Percentiles rank a stretch among this genome's conserved stretches.
These are phyloP conservation scores for Bovichtus variegatus DNA, from an alignment of 2,797 vertebrate species.

Conservation along the genomic window DNA sequence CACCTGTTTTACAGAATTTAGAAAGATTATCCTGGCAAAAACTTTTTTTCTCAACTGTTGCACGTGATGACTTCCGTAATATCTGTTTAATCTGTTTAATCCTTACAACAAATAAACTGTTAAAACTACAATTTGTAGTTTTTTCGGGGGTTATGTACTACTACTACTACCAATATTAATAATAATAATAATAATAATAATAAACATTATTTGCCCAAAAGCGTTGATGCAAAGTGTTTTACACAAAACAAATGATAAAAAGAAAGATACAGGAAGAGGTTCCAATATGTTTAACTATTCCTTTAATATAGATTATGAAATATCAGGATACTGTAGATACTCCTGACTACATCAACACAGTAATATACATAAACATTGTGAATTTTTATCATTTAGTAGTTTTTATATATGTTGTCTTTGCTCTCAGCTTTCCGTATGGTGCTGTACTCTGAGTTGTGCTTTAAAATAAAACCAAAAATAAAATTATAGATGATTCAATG, in stretches of 20 bases:
- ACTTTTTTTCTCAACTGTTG: no score
- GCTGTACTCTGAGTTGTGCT: neutral
- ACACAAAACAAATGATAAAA: neutral
- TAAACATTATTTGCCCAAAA: neutral
- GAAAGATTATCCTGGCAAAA: no score
- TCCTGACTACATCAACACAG: neutral
- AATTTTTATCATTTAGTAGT: rapidly evolving
- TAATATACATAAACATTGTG: neutral
- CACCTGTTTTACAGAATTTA: no score
- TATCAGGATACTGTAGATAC: neutral
- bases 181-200: neutral
- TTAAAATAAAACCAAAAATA: neutral
- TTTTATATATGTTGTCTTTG: neutral
- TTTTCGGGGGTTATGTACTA: neutral
- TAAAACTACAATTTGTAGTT: neutral
- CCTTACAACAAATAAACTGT: neutral
- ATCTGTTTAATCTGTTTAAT: no score
- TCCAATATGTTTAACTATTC: neutral
- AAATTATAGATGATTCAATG: neutral
- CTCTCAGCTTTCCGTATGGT: neutral
- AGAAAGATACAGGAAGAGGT: neutral
- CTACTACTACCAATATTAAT: neutral
- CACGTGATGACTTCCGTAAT: no score
- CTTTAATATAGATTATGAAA: neutral
- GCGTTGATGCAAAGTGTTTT: neutral